Evolutionary conservation across 2,888 invertebrate species (phyloP).

Genomic region (Linyphia triangularis): DNA sequence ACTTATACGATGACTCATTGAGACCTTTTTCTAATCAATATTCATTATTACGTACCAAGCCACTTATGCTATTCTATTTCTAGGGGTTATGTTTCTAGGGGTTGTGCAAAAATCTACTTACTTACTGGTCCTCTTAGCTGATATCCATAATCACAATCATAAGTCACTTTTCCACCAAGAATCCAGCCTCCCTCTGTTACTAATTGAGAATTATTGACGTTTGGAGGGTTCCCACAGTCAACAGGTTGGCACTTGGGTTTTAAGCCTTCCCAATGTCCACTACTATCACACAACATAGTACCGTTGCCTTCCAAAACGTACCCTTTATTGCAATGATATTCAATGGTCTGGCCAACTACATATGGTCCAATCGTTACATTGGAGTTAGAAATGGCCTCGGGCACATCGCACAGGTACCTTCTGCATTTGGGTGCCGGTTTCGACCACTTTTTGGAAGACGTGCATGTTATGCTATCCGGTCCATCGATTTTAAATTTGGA

Average conservation of each 20-base stretch:
- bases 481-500: constrained; percentile 70
- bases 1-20: too few species aligned
- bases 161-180: constrained; percentile 73
- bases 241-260: constrained; percentile 56
- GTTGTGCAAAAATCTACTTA: constrained; percentile 44
- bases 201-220: constrained; percentile 66
- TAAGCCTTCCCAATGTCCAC: constrained; percentile 76
- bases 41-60: too few species aligned
- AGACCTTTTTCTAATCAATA: too few species aligned
- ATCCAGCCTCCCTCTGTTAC: constrained; percentile 73
- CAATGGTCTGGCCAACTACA: constrained; percentile 73
- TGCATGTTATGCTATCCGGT: constrained; percentile 38
- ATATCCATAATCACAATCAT: constrained; percentile 75
- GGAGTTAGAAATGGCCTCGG: constrained; percentile 36
- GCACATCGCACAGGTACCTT: constrained; percentile 66
- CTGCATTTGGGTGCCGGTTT: constrained; percentile 61
- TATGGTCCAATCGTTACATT: constrained; percentile 62
- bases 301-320: constrained; percentile 76
- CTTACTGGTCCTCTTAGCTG: constrained; percentile 73
- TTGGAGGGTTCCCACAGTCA: constrained; percentile 71
- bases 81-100: background rate
- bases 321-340: constrained; percentile 77
- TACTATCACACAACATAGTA: constrained; percentile 74
- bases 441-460: constrained; percentile 64
- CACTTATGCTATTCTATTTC: too few species aligned